Conservation (phyloP, 2,113 vertebrate genomes). For the Taxidea taxus region DNA sequence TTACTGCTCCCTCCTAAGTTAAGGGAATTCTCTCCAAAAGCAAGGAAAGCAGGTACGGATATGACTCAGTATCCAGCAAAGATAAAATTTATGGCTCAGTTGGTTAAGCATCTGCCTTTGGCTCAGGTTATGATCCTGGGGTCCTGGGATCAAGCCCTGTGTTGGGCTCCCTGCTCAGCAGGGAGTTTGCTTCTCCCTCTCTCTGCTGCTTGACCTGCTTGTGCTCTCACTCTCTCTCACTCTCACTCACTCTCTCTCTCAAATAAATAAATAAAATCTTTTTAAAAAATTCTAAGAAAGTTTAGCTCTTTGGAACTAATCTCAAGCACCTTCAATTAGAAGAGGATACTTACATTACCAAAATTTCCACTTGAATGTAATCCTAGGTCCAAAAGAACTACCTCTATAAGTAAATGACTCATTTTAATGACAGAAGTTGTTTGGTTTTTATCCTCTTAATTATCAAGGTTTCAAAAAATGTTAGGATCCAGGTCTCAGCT, state of each 20-base stretch:
- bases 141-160: too few species aligned
- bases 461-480: background rate
- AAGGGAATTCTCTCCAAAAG: background rate
- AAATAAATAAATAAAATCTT: too few species aligned
- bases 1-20: background rate
- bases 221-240: too few species aligned
- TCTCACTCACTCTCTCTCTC: too few species aligned
- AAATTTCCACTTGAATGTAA: background rate
- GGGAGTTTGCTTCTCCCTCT: too few species aligned
- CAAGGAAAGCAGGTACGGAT: background rate
- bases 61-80: background rate
- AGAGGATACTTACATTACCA: background rate
- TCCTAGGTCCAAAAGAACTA: background rate
- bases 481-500: background rate
- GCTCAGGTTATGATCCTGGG: too few species aligned
- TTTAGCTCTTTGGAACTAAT: background rate
- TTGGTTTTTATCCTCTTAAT: background rate
- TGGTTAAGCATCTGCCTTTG: too few species aligned
- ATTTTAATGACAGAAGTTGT: background rate
- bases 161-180: too few species aligned
- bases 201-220: too few species aligned
- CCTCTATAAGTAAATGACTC: background rate
- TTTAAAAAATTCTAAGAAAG: background rate
- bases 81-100: background rate
- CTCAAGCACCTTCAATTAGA: background rate